These are phyloP conservation scores for Drosophila nigritarsus DNA, from an alignment of 2,888 invertebrate species.

Conservation along the genomic window DNA sequence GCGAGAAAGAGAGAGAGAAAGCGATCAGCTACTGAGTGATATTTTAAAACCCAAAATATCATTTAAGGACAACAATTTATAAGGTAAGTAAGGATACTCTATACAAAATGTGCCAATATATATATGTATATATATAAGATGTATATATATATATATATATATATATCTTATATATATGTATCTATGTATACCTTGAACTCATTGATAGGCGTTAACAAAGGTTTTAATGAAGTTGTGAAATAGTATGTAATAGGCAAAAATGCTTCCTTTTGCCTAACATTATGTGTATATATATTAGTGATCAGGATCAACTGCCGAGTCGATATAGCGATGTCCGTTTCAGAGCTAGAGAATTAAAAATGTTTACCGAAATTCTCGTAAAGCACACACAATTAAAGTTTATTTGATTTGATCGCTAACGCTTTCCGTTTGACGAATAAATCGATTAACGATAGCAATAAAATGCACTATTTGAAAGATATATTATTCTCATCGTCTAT, in stretches of 20 bases:
- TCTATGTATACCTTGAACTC: neutral
- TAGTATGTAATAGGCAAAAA: too few species aligned
- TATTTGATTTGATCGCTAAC: neutral
- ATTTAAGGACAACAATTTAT: conserved; percentile 76
- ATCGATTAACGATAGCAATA: neutral
- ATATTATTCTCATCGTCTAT: neutral
- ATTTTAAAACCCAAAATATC: conserved; percentile 74
- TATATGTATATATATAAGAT: neutral
- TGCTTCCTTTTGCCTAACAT: too few species aligned
- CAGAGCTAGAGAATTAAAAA: neutral
- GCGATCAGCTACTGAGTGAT: conserved; percentile 74
- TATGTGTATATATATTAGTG: neutral
- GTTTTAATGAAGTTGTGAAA: neutral
- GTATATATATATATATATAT: neutral
- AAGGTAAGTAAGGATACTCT: conserved; percentile 58
- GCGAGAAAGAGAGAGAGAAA: conserved; percentile 1
- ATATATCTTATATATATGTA: neutral
- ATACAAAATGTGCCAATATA: neutral
- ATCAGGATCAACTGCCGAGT: neutral
- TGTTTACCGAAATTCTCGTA: neutral
- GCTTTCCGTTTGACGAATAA: neutral
- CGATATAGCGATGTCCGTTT: neutral
- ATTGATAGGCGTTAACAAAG: neutral
- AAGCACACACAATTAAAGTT: neutral
- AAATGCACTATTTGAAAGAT: neutral